These are phyloP conservation scores for Peribatodes rhomboidaria DNA, from an alignment of 2,888 invertebrate genomes.

Conservation along the genomic window DNA sequence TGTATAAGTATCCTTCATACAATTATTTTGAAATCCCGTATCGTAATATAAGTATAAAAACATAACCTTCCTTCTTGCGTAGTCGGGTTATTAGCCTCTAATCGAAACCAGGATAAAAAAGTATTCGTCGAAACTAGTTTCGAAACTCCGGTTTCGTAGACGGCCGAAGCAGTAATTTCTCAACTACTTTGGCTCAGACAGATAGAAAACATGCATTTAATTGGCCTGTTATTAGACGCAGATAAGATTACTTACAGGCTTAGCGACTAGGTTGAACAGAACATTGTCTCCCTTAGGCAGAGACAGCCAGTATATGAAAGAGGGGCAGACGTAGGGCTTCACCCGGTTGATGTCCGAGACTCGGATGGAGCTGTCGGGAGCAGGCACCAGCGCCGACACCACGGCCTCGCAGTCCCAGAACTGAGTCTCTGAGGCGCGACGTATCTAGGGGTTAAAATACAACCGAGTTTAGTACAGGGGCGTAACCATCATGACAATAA, in stretches of 20 bases:
- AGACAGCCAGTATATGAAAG: conserved; percentile 79
- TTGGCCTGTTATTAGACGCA: not conserved
- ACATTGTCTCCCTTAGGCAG: conserved; percentile 78
- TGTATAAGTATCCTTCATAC: no score
- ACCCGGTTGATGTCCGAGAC: conserved; percentile 57
- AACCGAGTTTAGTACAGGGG: not conserved
- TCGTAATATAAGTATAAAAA: no score
- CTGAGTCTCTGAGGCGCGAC: conserved; percentile 67
- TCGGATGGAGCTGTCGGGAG: conserved; percentile 66
- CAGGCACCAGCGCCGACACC: conserved; percentile 64
- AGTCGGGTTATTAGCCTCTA: no score
- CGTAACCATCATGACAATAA: no score
- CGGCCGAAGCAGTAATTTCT: no score
- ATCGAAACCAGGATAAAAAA: no score
- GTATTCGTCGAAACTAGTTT: no score
- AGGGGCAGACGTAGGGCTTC: conserved; percentile 75
- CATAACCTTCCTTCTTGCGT: no score
- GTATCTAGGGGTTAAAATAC: conserved; percentile 60
- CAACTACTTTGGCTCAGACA: no score
- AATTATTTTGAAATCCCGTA: no score
- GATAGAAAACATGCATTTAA: no score
- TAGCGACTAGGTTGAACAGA: conserved; percentile 74
- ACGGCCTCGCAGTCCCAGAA: conserved; percentile 83
- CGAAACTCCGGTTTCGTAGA: no score
- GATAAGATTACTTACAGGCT: conserved; percentile 74